Percentiles rank a stretch among this genome's conserved stretches.
phyloP scores from a whole-genome alignment of 2,113 vertebrate species.

The Ageneiosus marmoratus region DNA sequence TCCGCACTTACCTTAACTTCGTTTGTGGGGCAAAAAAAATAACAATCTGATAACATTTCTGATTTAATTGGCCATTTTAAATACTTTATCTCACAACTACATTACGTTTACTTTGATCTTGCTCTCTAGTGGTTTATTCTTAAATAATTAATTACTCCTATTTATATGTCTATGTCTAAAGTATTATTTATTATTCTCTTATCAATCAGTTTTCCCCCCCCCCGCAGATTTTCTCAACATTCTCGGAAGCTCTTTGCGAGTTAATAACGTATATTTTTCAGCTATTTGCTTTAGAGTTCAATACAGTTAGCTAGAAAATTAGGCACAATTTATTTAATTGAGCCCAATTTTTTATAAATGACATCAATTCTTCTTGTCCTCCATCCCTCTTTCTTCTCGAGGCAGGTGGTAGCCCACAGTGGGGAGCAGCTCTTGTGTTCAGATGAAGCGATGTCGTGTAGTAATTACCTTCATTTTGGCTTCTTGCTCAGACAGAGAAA shows the following conservation, averaged over 20 bases:
- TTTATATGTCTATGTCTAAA: neutral
- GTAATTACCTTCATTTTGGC: slow-evolving; percentile 54
- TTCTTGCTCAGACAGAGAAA: slow-evolving; percentile 57
- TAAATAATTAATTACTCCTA: neutral
- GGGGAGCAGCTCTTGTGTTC: slow-evolving; percentile 41
- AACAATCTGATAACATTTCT: neutral
- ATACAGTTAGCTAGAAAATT: neutral
- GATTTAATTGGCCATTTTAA: neutral
- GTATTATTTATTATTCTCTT: neutral
- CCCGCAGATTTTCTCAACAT: neutral
- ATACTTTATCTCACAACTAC: neutral
- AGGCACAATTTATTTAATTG: neutral
- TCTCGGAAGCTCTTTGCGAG: neutral
- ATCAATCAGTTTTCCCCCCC: neutral
- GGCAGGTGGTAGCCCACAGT: slow-evolving; percentile 40
- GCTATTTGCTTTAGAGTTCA: neutral
- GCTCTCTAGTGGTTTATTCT: neutral
- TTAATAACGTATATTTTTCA: neutral
- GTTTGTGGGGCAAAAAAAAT: neutral
- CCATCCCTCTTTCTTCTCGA: neutral
- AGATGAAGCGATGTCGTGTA: slow-evolving; percentile 32
- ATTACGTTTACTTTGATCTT: neutral
- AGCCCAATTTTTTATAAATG: neutral
- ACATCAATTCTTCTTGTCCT: neutral
- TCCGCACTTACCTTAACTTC: neutral